Percentiles rank a stretch among this genome's conserved stretches.
Evolutionary conservation across 2,113 vertebrate genomes (phyloP).

Genomic region (Gracilinanus agilis): DNA sequence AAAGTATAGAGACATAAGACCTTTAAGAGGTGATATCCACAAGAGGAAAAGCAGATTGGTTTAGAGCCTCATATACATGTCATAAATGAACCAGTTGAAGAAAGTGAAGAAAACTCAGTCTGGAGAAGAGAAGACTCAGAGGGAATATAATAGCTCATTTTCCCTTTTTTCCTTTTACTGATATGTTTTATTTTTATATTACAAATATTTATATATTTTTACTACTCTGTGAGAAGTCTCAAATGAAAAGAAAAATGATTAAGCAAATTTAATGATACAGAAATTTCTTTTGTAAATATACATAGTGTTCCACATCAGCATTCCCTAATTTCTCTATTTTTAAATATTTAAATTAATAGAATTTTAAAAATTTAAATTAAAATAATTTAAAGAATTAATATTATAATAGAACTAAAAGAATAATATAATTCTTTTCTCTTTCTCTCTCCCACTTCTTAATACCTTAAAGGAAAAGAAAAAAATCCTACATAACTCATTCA

Average conservation of each 20-base stretch:
- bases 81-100: background rate
- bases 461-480: background rate
- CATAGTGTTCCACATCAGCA: background rate
- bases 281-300: background rate
- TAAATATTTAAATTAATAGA: background rate
- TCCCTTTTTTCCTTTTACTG: background rate
- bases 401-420: too few species aligned
- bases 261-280: background rate
- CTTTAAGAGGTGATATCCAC: background rate
- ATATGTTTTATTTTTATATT: background rate
- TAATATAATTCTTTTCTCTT: background rate
- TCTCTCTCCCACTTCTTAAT: background rate
- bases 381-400: too few species aligned
- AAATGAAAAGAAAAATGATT: background rate
- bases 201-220: background rate
- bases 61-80: background rate
- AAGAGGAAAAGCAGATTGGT: background rate
- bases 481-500: background rate
- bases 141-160: background rate
- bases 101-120: background rate
- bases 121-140: background rate
- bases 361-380: background rate
- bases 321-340: background rate
- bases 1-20: background rate
- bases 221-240: background rate